phyloP scores from a whole-genome alignment of 2,888 invertebrate genomes.

The Lepetodrilus schrolli region DNA sequence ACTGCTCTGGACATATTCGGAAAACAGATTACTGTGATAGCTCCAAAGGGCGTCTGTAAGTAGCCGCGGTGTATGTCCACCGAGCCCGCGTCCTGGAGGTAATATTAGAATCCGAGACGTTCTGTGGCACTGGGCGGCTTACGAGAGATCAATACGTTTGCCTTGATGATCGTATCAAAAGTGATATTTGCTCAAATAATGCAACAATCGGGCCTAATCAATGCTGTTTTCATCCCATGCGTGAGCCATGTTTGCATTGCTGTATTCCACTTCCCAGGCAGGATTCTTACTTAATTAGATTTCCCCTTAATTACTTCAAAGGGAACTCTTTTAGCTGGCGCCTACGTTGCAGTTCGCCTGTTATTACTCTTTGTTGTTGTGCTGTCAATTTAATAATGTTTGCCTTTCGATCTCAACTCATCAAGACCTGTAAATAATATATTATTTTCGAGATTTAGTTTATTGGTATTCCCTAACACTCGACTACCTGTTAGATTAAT shows the following conservation, averaged over 20 bases:
- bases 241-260: slow-evolving; percentile 10
- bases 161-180: slow-evolving; percentile 27
- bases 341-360: not conserved
- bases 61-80: too few species aligned
- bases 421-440: not conserved
- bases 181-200: slow-evolving; percentile 27
- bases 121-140: not conserved
- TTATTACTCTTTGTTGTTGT: not conserved
- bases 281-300: slow-evolving; percentile 14
- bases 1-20: too few species aligned
- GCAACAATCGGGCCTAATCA: slow-evolving; percentile 23
- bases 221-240: slow-evolving; percentile 18
- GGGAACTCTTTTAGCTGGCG: not conserved
- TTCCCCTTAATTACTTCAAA: slow-evolving; percentile 1
- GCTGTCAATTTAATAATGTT: not conserved
- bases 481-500: not conserved
- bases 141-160: slow-evolving; percentile 1
- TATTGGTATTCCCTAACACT: not conserved
- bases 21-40: too few species aligned
- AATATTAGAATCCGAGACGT: not conserved
- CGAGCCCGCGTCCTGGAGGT: too few species aligned
- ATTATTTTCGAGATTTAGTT: not conserved
- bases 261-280: not conserved
- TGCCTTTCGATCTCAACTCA: not conserved
- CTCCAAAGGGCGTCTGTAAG: too few species aligned